A percentile compares a stretch with the other conserved stretches of the same genome.
These are phyloP conservation scores for Lottia gigantea DNA, from an alignment of 2,888 invertebrate genomes.

Conservation along the genomic window DNA sequence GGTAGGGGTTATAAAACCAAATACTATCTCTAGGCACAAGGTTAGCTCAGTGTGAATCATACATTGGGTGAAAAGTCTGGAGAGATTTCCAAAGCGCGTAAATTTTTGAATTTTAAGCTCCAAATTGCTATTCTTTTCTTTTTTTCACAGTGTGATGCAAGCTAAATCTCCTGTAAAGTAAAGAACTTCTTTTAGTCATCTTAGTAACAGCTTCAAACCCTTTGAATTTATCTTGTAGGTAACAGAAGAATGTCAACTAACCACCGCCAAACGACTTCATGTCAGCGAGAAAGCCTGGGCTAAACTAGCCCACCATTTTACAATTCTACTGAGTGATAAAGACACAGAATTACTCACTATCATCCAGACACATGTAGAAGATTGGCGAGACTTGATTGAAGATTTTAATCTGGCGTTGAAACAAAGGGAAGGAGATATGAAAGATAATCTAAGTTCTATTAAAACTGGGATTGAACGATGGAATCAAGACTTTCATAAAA, in stretches of 20 bases:
- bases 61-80: too few species aligned
- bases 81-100: too few species aligned
- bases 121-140: too few species aligned
- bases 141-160: too few species aligned
- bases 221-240: slow-evolving; percentile 55
- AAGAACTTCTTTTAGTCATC: too few species aligned
- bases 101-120: too few species aligned
- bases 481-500: slow-evolving; percentile 52
- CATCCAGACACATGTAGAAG: slow-evolving; percentile 57
- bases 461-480: slow-evolving; percentile 47
- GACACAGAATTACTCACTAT: slow-evolving; percentile 63
- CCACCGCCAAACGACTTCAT: slow-evolving; percentile 64
- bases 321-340: slow-evolving; percentile 65
- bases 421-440: slow-evolving; percentile 59
- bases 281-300: slow-evolving; percentile 66
- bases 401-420: slow-evolving; percentile 56
- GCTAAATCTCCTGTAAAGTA: too few species aligned
- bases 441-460: slow-evolving; percentile 44
- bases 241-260: slow-evolving; percentile 63
- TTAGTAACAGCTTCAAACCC: too few species aligned
- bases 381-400: slow-evolving; percentile 61
- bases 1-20: too few species aligned
- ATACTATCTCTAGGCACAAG: too few species aligned
- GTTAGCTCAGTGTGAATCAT: too few species aligned
- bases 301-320: slow-evolving; percentile 66